Evolutionary conservation across 2,888 invertebrate genomes (phyloP), one percentile per base, ranked within the genome.

Genomic region (Mythimna vitellina): DNA sequence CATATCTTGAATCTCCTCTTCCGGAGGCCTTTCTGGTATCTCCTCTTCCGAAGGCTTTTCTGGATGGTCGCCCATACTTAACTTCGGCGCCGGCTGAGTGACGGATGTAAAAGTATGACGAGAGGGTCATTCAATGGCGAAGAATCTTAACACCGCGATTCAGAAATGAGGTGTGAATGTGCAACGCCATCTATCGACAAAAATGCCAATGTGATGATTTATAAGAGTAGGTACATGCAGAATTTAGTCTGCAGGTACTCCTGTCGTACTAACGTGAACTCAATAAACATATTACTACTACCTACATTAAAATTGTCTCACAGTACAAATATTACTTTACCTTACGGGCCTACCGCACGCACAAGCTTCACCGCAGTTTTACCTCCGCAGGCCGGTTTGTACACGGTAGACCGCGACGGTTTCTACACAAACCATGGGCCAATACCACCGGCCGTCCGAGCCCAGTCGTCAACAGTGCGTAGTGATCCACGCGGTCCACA

Each of bases 181-280:
- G 46, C 60, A 61, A n/a, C 46, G 53, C 75, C 73, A 74, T 74
- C 75, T 74, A 60, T 10, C 17, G 25, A 58, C n/a, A 57, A 57
- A 46, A n/a, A 20, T 51, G n/a, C 20, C 14, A 22, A 22, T 22
- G 8, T 14, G 14, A 17, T 17, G 3, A 1, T 38, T 58, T 35
- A 0, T 35, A 12, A 1, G 10, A 57, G 10, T 25, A 29, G 29
- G 29, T 57, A 58, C 57, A 32, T 12, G 7, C 35, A 58, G 1
- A 5, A n/a, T n/a, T 29, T 29, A 29, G 29, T 29, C 29, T 29
- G 29, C 29, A 29, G 29, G 29, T 29, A 29, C 29, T 29, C 29
- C 25, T 25, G 29, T 29, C 3, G 1, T 29, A 29, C 29, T 29
- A 29, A 29, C 29, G 29, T 29, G 29, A 29, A 29, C 29, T 1